phyloP scores from a whole-genome alignment of 2,888 invertebrate genomes.

The Noctua fimbriata region DNA sequence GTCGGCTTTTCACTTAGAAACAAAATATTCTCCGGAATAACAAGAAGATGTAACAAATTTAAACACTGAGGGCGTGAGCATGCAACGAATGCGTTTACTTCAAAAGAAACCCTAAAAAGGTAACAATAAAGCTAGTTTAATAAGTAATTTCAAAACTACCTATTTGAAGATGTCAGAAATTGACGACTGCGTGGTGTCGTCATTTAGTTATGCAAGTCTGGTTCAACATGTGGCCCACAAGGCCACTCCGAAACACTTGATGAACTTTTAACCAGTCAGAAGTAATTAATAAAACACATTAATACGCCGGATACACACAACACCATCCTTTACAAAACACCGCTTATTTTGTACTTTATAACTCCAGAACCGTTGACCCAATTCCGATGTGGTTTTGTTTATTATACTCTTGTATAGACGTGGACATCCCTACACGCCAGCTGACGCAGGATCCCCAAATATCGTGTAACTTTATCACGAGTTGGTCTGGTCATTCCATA shows the following conservation, averaged over 20 bases:
- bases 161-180: background rate
- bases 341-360: constrained; percentile 28
- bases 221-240: background rate
- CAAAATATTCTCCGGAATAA: background rate
- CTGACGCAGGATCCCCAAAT: constrained; percentile 46
- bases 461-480: constrained; percentile 51
- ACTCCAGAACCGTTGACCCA: constrained; percentile 46
- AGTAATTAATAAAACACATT: background rate
- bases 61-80: background rate
- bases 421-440: constrained; percentile 23
- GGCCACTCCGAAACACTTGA: background rate
- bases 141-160: background rate
- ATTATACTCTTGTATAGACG: constrained; percentile 32
- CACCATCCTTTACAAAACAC: constrained; percentile 14
- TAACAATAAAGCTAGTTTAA: background rate
- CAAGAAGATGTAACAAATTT: background rate
- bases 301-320: background rate
- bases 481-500: constrained; percentile 46
- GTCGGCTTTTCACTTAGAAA: background rate
- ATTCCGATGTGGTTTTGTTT: constrained; percentile 58
- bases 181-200: background rate
- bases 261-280: background rate
- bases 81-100: background rate
- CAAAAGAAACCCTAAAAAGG: background rate
- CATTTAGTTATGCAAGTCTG: background rate